These are phyloP conservation scores for Lymantria monacha DNA, from an alignment of 2,888 invertebrate genomes.

Conservation along the genomic window DNA sequence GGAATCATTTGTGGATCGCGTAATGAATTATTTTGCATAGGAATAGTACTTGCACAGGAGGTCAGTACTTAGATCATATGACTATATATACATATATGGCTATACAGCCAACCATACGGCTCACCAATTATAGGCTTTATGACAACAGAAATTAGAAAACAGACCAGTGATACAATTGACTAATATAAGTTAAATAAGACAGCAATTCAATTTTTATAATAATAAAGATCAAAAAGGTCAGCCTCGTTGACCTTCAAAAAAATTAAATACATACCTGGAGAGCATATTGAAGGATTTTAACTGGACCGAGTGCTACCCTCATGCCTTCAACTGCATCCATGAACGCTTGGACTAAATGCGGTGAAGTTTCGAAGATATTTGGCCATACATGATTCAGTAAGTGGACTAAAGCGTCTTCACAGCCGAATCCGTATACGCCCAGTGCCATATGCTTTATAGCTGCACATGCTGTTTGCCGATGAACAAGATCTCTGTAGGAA, in stretches of 20 bases:
- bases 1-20: too few species aligned
- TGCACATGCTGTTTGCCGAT: slow-evolving; percentile 99
- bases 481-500: slow-evolving; percentile 92
- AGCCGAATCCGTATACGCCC: slow-evolving; percentile 99
- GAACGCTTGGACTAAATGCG: slow-evolving; percentile 99
- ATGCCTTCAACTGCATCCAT: slow-evolving; percentile 99
- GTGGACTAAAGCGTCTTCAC: slow-evolving; percentile 98
- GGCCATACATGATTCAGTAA: slow-evolving; percentile 99
- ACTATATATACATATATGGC: too few species aligned
- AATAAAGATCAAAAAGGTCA: too few species aligned
- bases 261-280: slow-evolving; percentile 90
- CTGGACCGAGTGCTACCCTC: slow-evolving; percentile 97
- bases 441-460: slow-evolving; percentile 99
- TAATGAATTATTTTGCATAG: too few species aligned
- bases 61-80: too few species aligned
- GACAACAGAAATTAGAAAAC: too few species aligned
- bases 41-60: too few species aligned
- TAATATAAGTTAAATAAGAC: too few species aligned
- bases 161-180: too few species aligned
- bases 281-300: slow-evolving; percentile 97
- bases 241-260: neutral
- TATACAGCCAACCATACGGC: too few species aligned
- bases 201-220: too few species aligned
- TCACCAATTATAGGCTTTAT: too few species aligned
- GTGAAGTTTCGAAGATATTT: slow-evolving; percentile 99